These are phyloP conservation scores for Onchidella celtica DNA, from an alignment of 2,888 invertebrate genomes.

Conservation along the genomic window DNA sequence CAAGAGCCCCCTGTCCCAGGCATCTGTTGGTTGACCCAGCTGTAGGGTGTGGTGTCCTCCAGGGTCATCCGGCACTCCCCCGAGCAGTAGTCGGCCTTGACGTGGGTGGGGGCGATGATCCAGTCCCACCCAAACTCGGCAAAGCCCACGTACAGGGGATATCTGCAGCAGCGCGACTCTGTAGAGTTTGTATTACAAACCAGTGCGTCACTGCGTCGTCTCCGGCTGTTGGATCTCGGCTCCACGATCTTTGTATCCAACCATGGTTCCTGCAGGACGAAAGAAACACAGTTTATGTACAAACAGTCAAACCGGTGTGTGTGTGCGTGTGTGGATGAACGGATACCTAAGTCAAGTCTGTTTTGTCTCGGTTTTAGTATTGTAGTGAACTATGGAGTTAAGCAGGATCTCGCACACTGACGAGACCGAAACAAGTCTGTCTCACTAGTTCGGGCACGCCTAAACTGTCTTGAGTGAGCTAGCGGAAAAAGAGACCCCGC, in stretches of 20 bases:
- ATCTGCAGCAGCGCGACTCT: constrained; percentile 94
- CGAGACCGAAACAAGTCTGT: no score
- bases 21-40: constrained; percentile 89
- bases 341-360: no score
- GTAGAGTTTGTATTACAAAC: constrained; percentile 91
- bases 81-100: constrained; percentile 97
- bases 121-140: constrained; percentile 98
- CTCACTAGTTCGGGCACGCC: no score
- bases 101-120: constrained; percentile 96
- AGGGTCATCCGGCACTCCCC: constrained; percentile 96
- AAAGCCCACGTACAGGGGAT: constrained; percentile 95
- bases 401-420: no score
- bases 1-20: constrained; percentile 87
- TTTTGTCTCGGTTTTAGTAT: no score
- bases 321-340: no score
- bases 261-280: constrained; percentile 62
- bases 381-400: no score
- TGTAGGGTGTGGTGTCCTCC: constrained; percentile 92
- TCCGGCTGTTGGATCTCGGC: constrained; percentile 63
- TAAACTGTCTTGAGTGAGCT: no score
- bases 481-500: no score
- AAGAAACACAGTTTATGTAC: constrained; percentile 22
- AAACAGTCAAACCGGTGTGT: no score
- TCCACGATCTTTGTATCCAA: constrained; percentile 66
- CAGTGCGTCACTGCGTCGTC: constrained; percentile 89